Base-by-base conservation (phyloP, 2,888 invertebrate genomes). In the Urechis unicinctus region DNA sequence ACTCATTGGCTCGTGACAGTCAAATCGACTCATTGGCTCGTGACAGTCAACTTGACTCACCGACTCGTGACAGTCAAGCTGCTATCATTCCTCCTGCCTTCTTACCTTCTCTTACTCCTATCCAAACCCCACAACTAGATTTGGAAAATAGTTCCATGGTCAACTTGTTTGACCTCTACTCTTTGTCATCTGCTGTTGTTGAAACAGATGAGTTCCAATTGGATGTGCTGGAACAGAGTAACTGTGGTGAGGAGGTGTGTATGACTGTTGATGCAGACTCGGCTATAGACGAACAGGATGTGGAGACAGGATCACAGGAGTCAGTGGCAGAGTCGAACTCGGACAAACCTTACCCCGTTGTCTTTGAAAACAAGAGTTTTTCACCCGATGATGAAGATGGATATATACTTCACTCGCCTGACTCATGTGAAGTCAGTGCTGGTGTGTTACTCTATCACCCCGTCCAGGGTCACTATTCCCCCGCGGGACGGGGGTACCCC, bases 401-500 rank as follows among this genome's bases (percentile, higher is more conserved):
- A 21, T 69, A 63, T 53, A 58, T 61, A 31, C 60, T 65, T 28
- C 69, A 71, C 60, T 71, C 70, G 5, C 73, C 73, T 1, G 64
- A 62, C 22, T 57, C 57, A 25, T 9, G 9, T 17, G 36, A 36
- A 17, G 17, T 36, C 36, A 9, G 69, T 31, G 62, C 60, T 21
- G 68, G 63, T 41, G 72, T 71, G 57, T 60, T 61, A 52, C 66
- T 66, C 46, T 72, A 74, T 56, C 66, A 66, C 46, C 63, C 67
- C 56, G 66, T 67, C 9, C 66, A 66, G 53, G 64, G 67, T 43
- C 63, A 68, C 54, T 72, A 73, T 55, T 69, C 70, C 6, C 66
- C 67, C 30, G 70, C 66, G 28, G 68, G 70, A 43, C 63, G 69
- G 17, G 72, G 72, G 3, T 73, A 73, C 60, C 71, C 70, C 1